phyloP scores from a whole-genome alignment of 2,888 invertebrate genomes.

The Pilophorus perplexus region DNA sequence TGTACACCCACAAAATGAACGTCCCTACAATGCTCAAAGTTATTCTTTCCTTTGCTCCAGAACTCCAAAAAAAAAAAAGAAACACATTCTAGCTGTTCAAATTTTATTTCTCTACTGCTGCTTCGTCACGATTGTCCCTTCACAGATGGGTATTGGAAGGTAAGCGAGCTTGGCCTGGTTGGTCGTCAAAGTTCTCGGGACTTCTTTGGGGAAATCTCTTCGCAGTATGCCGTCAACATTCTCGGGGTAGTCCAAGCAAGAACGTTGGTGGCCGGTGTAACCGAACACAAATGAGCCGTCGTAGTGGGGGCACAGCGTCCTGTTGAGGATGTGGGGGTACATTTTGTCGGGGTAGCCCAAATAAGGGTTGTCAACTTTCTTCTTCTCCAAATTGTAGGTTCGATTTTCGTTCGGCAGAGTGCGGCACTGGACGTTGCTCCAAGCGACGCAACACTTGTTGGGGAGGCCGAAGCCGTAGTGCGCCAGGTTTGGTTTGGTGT shows the following conservation, averaged over 20 bases:
- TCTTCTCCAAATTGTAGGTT: neutral
- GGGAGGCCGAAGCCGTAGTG: constrained; percentile 15
- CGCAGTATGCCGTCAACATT: neutral
- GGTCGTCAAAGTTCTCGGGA: neutral
- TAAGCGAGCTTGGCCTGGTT: neutral
- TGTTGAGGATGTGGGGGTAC: neutral
- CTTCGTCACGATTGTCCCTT: neutral
- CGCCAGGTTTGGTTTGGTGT: constrained; percentile 1
- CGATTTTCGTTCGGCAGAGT: neutral
- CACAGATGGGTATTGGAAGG: neutral
- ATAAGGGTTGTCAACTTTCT: neutral
- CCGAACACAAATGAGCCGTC: constrained; percentile 7
- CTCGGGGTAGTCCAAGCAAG: neutral
- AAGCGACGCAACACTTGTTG: constrained; percentile 14
- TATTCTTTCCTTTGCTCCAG: no score
- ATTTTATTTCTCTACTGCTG: no score
- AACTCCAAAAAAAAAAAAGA: no score
- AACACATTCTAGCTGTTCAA: no score
- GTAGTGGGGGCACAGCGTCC: constrained; percentile 1
- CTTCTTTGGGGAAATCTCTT: constrained; percentile 5
- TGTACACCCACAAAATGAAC: no score
- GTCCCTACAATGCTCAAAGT: no score
- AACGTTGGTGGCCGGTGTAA: constrained; percentile 10
- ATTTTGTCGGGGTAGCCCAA: constrained; percentile 7
- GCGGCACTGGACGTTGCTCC: constrained; percentile 2